phyloP scores from a whole-genome alignment of 2,797 vertebrate genomes.

The Botia almorhae region DNA sequence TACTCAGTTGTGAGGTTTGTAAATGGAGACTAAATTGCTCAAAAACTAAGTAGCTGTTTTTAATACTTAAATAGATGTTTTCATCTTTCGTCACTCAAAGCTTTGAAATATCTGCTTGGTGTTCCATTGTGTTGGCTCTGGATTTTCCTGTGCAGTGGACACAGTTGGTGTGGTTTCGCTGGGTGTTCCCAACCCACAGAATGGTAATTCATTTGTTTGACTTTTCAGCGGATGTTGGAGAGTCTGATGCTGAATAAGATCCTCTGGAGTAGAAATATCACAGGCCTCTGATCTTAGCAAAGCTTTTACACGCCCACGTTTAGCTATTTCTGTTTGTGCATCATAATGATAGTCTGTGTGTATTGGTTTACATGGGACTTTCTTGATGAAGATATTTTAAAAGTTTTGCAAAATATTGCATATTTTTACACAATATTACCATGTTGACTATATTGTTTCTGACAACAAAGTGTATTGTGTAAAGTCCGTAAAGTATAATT shows the following conservation, averaged over 20 bases:
- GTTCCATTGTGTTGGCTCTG: neutral
- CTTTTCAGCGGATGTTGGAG: conserved; percentile 64
- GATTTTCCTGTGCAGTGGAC: conserved; percentile 50
- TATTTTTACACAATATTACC: neutral
- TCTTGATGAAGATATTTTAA: neutral
- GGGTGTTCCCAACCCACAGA: conserved; percentile 61
- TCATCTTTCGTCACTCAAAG: neutral
- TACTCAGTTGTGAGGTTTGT: no score
- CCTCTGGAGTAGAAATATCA: conserved; percentile 34
- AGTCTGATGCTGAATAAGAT: conserved; percentile 59
- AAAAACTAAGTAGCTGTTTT: no score
- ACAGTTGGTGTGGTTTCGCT: conserved; percentile 45
- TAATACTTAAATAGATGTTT: neutral
- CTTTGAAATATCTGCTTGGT: conserved; percentile 29
- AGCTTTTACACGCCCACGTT: neutral
- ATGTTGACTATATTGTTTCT: no score
- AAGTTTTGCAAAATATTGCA: neutral
- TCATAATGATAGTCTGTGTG: neutral
- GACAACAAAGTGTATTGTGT: no score
- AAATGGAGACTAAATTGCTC: no score
- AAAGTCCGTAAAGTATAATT: no score
- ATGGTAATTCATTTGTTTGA: conserved; percentile 67
- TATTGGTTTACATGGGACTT: neutral
- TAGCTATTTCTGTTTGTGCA: neutral
- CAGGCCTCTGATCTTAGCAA: conserved; percentile 25